Base-by-base conservation (phyloP, 2,113 vertebrate species). In the Greenwoodochromis staneri region DNA sequence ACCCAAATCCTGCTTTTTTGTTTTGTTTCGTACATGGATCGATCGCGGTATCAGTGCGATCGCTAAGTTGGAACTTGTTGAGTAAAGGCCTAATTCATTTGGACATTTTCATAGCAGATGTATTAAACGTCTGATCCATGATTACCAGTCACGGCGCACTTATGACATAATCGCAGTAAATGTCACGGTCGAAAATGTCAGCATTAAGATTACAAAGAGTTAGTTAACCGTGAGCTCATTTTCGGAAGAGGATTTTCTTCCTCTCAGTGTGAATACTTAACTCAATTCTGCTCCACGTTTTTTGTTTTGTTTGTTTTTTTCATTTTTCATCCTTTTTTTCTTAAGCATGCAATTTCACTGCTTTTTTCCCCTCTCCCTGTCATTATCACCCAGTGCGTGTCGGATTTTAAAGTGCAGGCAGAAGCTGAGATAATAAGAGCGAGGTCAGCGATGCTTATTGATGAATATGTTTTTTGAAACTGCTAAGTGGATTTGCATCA, bases 401-500 rank as follows among this genome's bases (percentile, higher is more conserved):
- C 82, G 40, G 42, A 24, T 78, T 85, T 76, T 42, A 17, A 83
- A 87, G 16, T 36, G 85, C 80, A 14, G 8, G n/a, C 71, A 2
- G 24, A 31, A 47, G 57, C 61, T 47, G 86, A 57, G 91, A 83
- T 91, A 59, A 89, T 86, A 36, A 80, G 73, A 51, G 34, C 6
- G 71, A 73, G 76, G 42, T 87, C 84, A 31, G 61, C 2, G 21
- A 81, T 40, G 86, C 84, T 86, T 94, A 93, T 92, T 90, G 90
- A 93, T 92, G 86, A 91, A 89, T 92, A 91, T 89, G 92, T 91
- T 94, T 91, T 89, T 83, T 45, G 31, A 86, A 91, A 19, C 53
- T 19, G 49, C 49, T 94, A 90, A 93, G 90, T 94, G 93, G 92
- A 95, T 95, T 94, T 90, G 61, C 73, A 5, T n/a, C 4, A 7